phyloP scores from a whole-genome alignment of 2,797 vertebrate genomes.

The Tangara arthus region DNA sequence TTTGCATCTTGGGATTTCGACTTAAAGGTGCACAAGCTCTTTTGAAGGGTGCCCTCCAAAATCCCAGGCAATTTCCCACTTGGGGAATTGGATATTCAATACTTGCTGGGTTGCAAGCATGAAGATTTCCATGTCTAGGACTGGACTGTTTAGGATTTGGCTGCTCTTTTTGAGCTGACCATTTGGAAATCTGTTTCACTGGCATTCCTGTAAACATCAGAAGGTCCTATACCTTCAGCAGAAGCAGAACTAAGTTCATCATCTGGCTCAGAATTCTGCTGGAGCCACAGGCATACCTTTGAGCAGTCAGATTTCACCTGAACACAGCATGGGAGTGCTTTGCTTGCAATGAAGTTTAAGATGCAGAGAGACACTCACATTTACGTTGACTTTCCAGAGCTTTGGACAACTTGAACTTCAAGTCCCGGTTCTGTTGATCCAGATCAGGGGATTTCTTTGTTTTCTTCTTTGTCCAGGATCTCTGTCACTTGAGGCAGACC shows the following conservation, averaged over 20 bases:
- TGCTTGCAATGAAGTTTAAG: background rate
- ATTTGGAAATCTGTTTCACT: background rate
- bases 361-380: background rate
- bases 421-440: background rate
- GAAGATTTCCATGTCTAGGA: background rate
- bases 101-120: rapidly evolving
- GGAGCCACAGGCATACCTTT: background rate
- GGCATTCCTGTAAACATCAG: background rate
- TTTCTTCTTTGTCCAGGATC: background rate
- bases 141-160: background rate
- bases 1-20: background rate
- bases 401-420: background rate
- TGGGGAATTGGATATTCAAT: background rate
- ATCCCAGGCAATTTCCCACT: background rate
- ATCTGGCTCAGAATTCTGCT: background rate
- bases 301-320: background rate
- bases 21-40: background rate
- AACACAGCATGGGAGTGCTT: background rate
- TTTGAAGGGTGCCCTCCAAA: background rate
- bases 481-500: background rate
- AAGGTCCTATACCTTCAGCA: background rate
- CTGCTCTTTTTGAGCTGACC: background rate
- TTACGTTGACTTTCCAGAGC: background rate
- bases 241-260: background rate
- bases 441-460: background rate